A percentile compares a stretch with the other conserved stretches of the same genome.
Conservation (phyloP, 2,888 invertebrate genomes). For the Hirtodrosophila confusa region DNA sequence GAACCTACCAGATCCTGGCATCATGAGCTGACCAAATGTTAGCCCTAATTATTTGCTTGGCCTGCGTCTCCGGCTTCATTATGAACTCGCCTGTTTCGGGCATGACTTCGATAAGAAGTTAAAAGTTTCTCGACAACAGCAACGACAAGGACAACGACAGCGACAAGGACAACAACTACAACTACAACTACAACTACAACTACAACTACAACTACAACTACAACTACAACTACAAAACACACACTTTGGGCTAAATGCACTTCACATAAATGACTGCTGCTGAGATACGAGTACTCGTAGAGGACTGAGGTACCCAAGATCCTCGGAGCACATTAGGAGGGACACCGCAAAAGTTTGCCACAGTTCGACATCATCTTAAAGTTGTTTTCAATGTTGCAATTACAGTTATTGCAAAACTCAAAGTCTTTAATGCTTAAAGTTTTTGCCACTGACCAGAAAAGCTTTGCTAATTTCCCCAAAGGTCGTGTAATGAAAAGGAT, state of each 20-base stretch:
- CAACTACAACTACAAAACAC: constrained; percentile 26
- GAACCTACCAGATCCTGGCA: constrained; percentile 10
- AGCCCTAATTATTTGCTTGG: constrained; percentile 54
- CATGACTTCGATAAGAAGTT: constrained; percentile 72
- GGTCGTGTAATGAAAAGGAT: no score
- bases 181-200: constrained; percentile 8
- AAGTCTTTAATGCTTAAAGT: neutral
- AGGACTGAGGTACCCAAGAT: neutral
- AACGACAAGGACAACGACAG: constrained; percentile 3
- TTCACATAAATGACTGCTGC: constrained; percentile 33
- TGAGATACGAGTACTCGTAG: constrained; percentile 7
- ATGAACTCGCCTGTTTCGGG: constrained; percentile 55
- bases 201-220: constrained; percentile 24
- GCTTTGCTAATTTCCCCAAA: no score
- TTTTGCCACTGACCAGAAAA: no score
- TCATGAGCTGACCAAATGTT: constrained; percentile 46
- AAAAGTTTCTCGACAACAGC: constrained; percentile 36
- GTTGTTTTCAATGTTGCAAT: constrained; percentile 20
- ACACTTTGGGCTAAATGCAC: constrained; percentile 49
- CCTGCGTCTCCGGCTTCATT: constrained; percentile 41
- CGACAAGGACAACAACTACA: constrained; percentile 26
- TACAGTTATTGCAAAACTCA: constrained; percentile 16
- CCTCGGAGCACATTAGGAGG: constrained; percentile 28
- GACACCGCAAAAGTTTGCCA: constrained; percentile 36
- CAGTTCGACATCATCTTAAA: constrained; percentile 25